Conservation (phyloP, 2,888 invertebrate genomes). For the Phymatocera aterrima region DNA sequence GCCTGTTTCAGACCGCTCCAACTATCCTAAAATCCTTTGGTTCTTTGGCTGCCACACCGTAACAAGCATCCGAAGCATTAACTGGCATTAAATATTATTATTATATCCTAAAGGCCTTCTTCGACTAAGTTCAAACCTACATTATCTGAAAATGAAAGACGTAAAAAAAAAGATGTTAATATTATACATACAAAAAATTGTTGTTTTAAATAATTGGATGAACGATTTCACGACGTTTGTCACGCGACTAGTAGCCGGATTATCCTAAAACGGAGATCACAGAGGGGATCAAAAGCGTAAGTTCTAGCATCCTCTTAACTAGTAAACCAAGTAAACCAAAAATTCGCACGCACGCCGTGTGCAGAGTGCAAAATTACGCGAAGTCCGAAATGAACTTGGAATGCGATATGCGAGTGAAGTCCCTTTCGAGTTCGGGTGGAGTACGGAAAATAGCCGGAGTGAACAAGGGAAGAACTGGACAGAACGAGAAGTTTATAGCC, state of each 20-base stretch:
- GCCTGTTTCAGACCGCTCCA: slow-evolving; percentile 63
- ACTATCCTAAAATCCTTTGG: slow-evolving; percentile 62
- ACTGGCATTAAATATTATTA: slow-evolving; percentile 72
- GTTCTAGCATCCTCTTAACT: neutral
- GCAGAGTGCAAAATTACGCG: neutral
- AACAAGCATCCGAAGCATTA: slow-evolving; percentile 70
- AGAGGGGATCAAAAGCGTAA: neutral
- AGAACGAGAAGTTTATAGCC: neutral
- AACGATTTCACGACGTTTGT: neutral
- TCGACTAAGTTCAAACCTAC: slow-evolving; percentile 71
- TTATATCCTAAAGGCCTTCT: slow-evolving; percentile 72
- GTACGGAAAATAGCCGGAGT: neutral
- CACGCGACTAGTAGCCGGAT: neutral
- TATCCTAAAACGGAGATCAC: neutral
- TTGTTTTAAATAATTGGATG: neutral
- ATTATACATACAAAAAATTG: no score
- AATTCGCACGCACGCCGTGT: neutral
- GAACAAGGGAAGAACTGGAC: neutral
- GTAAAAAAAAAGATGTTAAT: neutral
- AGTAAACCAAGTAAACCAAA: no score
- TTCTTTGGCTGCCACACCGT: slow-evolving; percentile 67
- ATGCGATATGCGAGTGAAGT: no score
- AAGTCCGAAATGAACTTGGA: neutral
- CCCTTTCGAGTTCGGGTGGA: neutral
- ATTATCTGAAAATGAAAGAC: slow-evolving; percentile 71